Evolutionary conservation across 2,888 invertebrate species (phyloP), one percentile per base, ranked within the genome.

Genomic region (Pediacus dermestoides): DNA sequence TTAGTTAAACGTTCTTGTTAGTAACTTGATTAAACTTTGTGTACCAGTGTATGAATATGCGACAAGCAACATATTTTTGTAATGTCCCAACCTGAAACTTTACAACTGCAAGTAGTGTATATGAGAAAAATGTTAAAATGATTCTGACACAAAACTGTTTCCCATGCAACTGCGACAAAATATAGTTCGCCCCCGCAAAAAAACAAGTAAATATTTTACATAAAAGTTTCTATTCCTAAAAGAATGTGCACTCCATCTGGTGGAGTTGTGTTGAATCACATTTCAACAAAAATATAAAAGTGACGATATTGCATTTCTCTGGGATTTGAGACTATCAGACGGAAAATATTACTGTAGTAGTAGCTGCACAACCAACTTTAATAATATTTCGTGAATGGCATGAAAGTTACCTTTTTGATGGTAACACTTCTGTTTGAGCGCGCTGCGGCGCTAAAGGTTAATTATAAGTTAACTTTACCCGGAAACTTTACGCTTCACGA

Each of bases 211-310:
- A 36, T 32, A 40, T 27, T 40, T 40, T 22, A 36, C 22, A 27
- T 10, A 16, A 15, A 36, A 36, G 10, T 36, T 35, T 22, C 35
- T n/a, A 14, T 18, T 18, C n/a, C 21, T n/a, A 18, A 38, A 37
- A 41, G 45, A 49, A 51, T 47, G 46, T 50, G 51, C 48, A 43
- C 54, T 47, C 52, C 54, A 54, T 54, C 54, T 54, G 54, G 23
- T 23, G n/a, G 10, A 18, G 8, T 7, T 23, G 23, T 23, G 23
- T 9, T 10, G 23, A 23, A 23, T 23, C 23, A 23, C 23, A 23
- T 18, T 30, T 36, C 34, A 34, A 18, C 18, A 36, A 43, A 46
- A 38, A 42, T 46, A 44, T 46, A 49, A 47, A 45, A 48, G 23
- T 23, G 30, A 35, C 30, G 38, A 47, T 36, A 47, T 47, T 47